Evolutionary conservation across 2,797 vertebrate genomes (phyloP).

Genomic region (Bothrops alternatus): DNA sequence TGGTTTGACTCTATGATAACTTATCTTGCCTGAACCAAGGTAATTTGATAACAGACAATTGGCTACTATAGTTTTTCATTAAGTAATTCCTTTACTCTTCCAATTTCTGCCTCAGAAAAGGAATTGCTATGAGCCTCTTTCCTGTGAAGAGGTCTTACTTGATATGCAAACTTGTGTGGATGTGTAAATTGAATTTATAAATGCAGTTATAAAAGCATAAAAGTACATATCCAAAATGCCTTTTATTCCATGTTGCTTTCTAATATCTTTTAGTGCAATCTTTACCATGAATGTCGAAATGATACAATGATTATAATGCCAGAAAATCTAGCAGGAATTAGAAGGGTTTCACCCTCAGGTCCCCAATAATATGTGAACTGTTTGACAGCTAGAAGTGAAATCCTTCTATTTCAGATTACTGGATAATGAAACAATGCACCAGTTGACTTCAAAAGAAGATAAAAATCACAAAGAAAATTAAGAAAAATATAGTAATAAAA

Average conservation of each 20-base stretch:
- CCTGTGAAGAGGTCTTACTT: neutral
- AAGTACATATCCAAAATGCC: neutral
- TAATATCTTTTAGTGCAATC: neutral
- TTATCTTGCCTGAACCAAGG: neutral
- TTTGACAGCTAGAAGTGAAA: neutral
- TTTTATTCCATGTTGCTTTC: neutral
- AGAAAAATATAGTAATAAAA: neutral
- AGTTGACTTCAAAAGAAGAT: neutral
- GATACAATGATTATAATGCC: neutral
- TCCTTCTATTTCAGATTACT: neutral
- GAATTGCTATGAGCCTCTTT: neutral
- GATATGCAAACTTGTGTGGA: neutral
- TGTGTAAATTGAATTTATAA: neutral
- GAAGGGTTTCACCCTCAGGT: neutral
- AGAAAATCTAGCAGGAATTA: neutral
- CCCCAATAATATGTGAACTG: neutral
- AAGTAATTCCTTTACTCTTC: neutral
- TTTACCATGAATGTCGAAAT: neutral
- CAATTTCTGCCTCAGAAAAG: neutral
- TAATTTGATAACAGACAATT: neutral
- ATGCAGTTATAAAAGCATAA: neutral
- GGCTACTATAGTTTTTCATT: neutral
- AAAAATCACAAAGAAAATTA: neutral
- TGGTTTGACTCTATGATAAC: neutral
- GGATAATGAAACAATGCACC: neutral